Evolutionary conservation across 2,888 invertebrate genomes (phyloP), one percentile per base, ranked within the genome.

Genomic region (Lochmaea capreae): DNA sequence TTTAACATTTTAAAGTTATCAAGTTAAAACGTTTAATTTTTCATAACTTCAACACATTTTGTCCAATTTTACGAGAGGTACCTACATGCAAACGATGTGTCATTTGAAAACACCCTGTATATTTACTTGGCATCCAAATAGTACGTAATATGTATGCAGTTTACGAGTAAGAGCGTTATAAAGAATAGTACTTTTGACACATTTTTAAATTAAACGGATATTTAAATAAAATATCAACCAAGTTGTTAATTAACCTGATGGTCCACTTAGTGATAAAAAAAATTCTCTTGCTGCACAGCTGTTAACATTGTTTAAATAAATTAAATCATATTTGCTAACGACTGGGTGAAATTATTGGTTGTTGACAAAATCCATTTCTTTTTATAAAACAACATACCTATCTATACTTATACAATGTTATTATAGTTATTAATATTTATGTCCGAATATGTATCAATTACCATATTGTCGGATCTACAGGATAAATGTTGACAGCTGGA

Each of bases 321-420:
- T 61, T 16, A n/a, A 61, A 39, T 3, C 14, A 39, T 39, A n/a
- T 49, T 18, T 39, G 52, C 49, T 65, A 14, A 65, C 22, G 22
- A 49, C 14, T 18, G 18, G 22, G 14, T 33, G 11, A 59, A 26
- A 11, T 59, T 22, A 10, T 61, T 65, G 65, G 49, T 33, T 52
- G 33, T 65, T 65, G 65, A 65, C 65, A 14, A 49, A 65, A 65
- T 52, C 65, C n/a, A 49, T 49, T 49, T n/a, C 11, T 12, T 14
- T 6, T 6, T n/a, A 39, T 8, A 9, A 39, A 39, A 39, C 6
- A 39, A 39, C 33, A 8, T 39, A 26, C 3, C 1, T 33, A 33
- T 33, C 33, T 33, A 33, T 33, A 33, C 5, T 5, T 33, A 33
- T 33, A 33, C 33, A 33, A 6, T 33, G 33, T 33, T 33, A 6